Conservation (phyloP, 1,140 invertebrate genomes). For the Dendroctonus ponderosae region DNA sequence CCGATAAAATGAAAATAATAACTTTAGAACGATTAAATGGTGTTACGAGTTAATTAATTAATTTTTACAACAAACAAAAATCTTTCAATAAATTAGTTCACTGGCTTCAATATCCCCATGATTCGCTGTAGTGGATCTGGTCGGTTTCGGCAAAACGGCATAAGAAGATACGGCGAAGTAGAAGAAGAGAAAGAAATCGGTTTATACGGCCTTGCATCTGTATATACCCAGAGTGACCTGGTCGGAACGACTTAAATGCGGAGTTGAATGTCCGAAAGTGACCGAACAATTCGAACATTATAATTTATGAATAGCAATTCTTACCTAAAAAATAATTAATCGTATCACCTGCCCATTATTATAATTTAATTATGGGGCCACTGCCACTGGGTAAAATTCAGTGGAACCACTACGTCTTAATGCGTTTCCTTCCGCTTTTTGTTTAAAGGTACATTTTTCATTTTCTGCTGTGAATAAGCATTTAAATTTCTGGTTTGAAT, state of each 20-base stretch:
- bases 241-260: conserved; percentile 35
- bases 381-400: conserved; percentile 8
- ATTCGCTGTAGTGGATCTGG: conserved; percentile 7
- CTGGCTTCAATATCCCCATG: conserved; percentile 6
- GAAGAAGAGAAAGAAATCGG: conserved; percentile 30
- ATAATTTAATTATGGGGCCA: conserved; percentile 20
- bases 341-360: conserved; percentile 32
- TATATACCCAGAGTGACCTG: conserved; percentile 35
- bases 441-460: background rate
- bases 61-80: too few species aligned
- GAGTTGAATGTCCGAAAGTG: conserved; percentile 36
- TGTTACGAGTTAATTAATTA: too few species aligned
- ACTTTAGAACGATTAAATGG: too few species aligned
- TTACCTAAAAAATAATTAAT: conserved; percentile 35
- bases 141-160: conserved; percentile 31
- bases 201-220: conserved; percentile 37
- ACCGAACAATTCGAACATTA: conserved; percentile 37
- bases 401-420: background rate
- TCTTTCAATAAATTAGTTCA: conserved; percentile 11
- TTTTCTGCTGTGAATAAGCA: too few species aligned
- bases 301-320: conserved; percentile 37
- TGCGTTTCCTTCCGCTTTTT: conserved; percentile 12
- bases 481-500: too few species aligned
- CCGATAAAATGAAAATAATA: too few species aligned
- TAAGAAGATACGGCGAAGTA: conserved; percentile 27